Conservation (phyloP, 1,140 invertebrate genomes). For the Schlechtendalia chinensis region DNA sequence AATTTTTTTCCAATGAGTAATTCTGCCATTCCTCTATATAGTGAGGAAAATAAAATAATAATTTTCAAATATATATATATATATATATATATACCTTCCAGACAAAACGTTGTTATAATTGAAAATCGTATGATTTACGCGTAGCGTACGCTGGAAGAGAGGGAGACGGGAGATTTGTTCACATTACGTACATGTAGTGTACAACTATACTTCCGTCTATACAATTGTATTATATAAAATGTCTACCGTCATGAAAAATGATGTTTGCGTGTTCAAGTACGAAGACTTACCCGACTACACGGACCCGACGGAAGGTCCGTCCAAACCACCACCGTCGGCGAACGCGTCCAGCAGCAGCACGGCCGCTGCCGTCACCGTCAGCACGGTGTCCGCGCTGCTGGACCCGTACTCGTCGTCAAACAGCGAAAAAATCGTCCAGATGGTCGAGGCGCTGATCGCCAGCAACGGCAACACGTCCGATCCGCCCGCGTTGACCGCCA, state of each 20-base stretch:
- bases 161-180: no score
- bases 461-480: constrained; percentile 30
- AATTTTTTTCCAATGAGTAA: no score
- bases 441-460: constrained; percentile 45
- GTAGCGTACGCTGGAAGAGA: no score
- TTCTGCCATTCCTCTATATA: no score
- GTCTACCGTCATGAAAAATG: no score
- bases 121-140: no score
- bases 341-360: not conserved
- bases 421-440: constrained; percentile 40
- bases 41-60: no score
- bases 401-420: constrained; percentile 10
- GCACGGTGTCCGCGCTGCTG: not conserved
- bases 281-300: constrained; percentile 57
- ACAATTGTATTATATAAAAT: no score
- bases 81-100: no score
- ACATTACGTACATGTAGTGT: no score
- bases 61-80: no score
- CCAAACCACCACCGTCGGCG: not conserved
- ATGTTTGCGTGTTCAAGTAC: constrained; percentile 55
- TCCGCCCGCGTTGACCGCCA: not conserved
- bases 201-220: not conserved
- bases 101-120: no score
- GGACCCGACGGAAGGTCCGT: constrained; percentile 58
- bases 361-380: not conserved